These are phyloP conservation scores for western clawed frog (Xenopus tropicalis) DNA, from an alignment of 2,113 vertebrate genomes.

Conservation along the genomic window UCB_Xtro_10.0 CM004447.2:107857001-107857500, in stretches of 20 bases:
- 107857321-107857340: conserved; percentile 57
- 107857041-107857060: conserved; percentile 80
- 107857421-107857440: conserved; percentile 55
- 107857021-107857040: conserved; percentile 79
- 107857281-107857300: conserved; percentile 71
- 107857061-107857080: conserved; percentile 80
- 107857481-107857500: conserved; percentile 80
- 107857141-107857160: conserved; percentile 79
- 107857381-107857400: conserved; percentile 71
- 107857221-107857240: conserved; percentile 69
- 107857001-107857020: conserved; percentile 74
- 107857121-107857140: conserved; percentile 79
- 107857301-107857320: conserved; percentile 68
- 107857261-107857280: conserved; percentile 69
- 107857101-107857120: conserved; percentile 79
- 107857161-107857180: conserved; percentile 74
- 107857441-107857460: conserved; percentile 69
- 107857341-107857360: conserved; percentile 60
- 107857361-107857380: conserved; percentile 66
- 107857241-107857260: conserved; percentile 61
- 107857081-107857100: conserved; percentile 78
- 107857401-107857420: conserved; percentile 69
- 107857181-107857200: conserved; percentile 76
- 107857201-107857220: conserved; percentile 77
- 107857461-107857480: conserved; percentile 75